Base-by-base conservation (phyloP, 2,888 invertebrate genomes). In the Polylopha cassiicola region DNA sequence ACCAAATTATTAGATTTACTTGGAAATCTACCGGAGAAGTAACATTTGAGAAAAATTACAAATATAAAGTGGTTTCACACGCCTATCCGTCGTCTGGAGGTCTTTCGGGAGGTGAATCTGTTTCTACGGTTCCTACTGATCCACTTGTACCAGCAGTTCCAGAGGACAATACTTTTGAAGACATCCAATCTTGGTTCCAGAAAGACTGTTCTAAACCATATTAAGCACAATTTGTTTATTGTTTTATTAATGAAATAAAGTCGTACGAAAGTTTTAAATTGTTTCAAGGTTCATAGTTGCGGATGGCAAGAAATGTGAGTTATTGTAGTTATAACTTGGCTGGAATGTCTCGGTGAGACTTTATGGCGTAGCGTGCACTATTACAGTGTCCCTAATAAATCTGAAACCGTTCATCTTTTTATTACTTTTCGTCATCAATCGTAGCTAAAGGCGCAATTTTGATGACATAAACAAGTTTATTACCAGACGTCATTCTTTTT, bases 1-100 rank as follows among this genome's bases (percentile, higher is more conserved):
- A 55, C 15, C 47, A 59, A 28, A 28, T 61, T 1, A 55, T 57
- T n/a, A 58, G 55, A 29, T 39, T 65, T 8, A 61, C 62, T 1
- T 65, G 63, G 62, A 47, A 52, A 32, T 37, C 46, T 0, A 37
- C 46, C 3, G 58, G 57, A 15, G 48, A 46, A 1, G 48, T 52
- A 11, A 45, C 30, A 7, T 48, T 53, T 13, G 50, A 54, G 7
- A 32, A 36, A 14, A 29, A 61, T 16, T 59, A 51, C 42, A 46
- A 52, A 27, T 48, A 53, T 29, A 52, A 55, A 2, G 9, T 38
- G 0, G 26, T 34, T 4, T 42, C 55, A 1, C 55, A 59, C 29
- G 50, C 53, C 0, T 67, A 67, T 28, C 65, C 65, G 2, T 39
- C 53, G 5, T 57, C 59, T 3, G 45, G 51, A 5, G 63, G 65